Percentiles rank a stretch among this genome's conserved stretches.
These are phyloP conservation scores for Chaetodon auriga DNA, from an alignment of 2,113 vertebrate species.

Conservation along the genomic window DNA sequence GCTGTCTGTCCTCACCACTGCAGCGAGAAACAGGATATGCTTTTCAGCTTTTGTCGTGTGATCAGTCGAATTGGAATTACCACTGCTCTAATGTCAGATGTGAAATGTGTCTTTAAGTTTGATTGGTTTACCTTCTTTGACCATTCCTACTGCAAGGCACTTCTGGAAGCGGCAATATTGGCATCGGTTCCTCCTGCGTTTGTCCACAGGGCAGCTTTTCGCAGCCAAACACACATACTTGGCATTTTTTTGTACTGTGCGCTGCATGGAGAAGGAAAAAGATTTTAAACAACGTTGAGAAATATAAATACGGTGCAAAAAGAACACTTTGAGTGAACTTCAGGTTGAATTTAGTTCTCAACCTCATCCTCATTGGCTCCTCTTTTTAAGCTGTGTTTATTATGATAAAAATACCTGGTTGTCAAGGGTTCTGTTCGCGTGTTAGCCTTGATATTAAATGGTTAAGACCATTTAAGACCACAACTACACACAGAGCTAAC, in stretches of 20 bases:
- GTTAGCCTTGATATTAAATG: too few relatives aligned
- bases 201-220: slow-evolving; percentile 96
- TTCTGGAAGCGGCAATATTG: slow-evolving; percentile 97
- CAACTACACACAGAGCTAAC: not conserved
- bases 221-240: slow-evolving; percentile 97
- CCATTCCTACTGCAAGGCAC: slow-evolving; percentile 96
- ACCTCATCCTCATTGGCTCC: not conserved
- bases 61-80: not conserved
- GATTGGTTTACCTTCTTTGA: slow-evolving; percentile 91
- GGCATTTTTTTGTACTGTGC: slow-evolving; percentile 97
- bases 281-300: slow-evolving; percentile 13
- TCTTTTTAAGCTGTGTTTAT: too few relatives aligned
- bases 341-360: too few relatives aligned
- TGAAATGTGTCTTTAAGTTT: not conserved
- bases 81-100: not conserved
- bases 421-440: too few relatives aligned
- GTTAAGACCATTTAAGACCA: too few relatives aligned
- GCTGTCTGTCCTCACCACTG: slow-evolving; percentile 96
- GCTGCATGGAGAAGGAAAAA: slow-evolving; percentile 77
- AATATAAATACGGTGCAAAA: not conserved
- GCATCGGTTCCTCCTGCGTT: slow-evolving; percentile 93
- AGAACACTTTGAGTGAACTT: too few relatives aligned
- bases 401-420: too few relatives aligned
- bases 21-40: slow-evolving; percentile 22
- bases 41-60: not conserved